Evolutionary conservation across 1,140 invertebrate genomes (phyloP), one percentile per base, ranked within the genome.

Genomic region (Hormaphis cornu): DNA sequence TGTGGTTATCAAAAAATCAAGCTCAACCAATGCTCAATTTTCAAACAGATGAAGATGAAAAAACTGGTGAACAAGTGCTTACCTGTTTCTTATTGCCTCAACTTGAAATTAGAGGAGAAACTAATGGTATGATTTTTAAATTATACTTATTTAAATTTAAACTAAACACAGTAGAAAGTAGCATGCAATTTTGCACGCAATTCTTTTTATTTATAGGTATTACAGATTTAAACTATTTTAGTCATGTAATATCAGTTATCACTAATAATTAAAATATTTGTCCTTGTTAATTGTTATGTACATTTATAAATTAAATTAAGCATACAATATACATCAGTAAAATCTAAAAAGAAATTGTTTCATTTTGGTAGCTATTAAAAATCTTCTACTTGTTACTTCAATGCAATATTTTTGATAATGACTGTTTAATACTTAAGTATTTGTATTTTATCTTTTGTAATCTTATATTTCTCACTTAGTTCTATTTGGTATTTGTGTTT

Each of bases 1-100:
- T 99, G 40, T 99, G 97, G 97, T 79, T 99, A 73, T 96, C 95
- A 40, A 96, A 99, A 80, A 99, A 99, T 81, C 97, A 98, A 79
- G 93, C 96, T 26, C 95, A 99, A 78, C 95, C 97, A 2, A 87
- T 99, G 85, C 83, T 98, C 50, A 97, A 95, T 75, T 98, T 99
- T 79, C 96, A 98, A 81, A 94, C 92, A 30, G 96, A 98, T 77
- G 84, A 85, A 44, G 93, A 96, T 77, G 88, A 93, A 72, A 83
- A 86, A 72, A 90, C 91, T 0, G 92, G 90, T 4, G 88, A 95
- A 77, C 89, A 94, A 77, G 94, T 99, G 37, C 84, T 99, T 54
- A 99, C 96, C 16, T 99, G 97, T 80, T 99, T 98, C 80, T 84
- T 99, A 24, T 80, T 99, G 70, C 97, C 97, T 20, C 97, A 99